Conservation (phyloP, 2,113 vertebrate genomes). For the Chaetorhynchus papuensis region DNA sequence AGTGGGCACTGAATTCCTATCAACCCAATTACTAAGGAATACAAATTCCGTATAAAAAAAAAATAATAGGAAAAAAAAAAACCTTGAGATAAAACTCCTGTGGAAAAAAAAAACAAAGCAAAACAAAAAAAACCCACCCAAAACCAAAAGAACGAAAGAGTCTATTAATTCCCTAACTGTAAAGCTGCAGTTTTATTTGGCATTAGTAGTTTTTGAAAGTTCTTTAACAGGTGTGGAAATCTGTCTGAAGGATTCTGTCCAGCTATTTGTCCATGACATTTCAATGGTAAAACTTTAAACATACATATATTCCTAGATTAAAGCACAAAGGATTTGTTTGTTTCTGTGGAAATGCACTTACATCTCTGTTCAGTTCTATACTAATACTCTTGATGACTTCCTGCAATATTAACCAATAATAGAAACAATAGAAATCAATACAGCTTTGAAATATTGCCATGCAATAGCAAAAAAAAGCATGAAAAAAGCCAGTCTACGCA, state of each 20-base stretch:
- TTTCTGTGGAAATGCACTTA: conserved; percentile 9
- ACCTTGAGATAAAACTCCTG: background rate
- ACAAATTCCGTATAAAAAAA: background rate
- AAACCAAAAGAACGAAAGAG: background rate
- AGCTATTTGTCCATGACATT: background rate
- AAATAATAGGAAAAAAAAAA: conserved; percentile 32
- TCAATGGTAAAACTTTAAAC: background rate
- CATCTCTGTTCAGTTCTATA: conserved; percentile 46
- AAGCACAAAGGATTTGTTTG: background rate
- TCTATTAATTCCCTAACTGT: background rate
- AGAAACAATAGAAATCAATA: conserved; percentile 67
- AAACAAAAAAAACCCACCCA: too few species aligned
- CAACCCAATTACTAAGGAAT: conserved; percentile 38
- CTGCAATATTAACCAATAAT: conserved; percentile 63
- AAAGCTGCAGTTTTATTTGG: background rate
- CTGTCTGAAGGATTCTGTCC: background rate
- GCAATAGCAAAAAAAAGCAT: conserved; percentile 47
- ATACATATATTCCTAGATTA: background rate
- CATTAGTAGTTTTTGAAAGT: background rate
- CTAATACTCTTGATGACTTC: conserved; percentile 41
- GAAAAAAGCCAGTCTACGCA: background rate
- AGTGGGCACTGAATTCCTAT: conserved; percentile 30
- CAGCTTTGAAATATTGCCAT: conserved; percentile 19
- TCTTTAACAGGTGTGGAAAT: background rate
- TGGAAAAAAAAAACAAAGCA: background rate